Conservation (phyloP, 2,888 invertebrate genomes). For the Pristionchus exspectatus region DNA sequence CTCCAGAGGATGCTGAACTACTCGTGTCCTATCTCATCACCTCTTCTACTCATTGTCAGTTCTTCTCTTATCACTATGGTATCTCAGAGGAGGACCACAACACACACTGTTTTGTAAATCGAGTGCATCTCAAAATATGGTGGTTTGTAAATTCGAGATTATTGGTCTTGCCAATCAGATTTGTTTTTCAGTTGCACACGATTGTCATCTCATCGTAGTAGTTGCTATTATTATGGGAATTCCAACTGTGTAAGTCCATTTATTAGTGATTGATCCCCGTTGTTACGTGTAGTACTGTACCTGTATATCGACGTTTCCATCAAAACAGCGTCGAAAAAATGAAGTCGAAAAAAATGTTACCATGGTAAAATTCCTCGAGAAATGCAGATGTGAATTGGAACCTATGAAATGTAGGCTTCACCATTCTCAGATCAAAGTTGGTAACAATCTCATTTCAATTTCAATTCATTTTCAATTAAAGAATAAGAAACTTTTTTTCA, state of each 20-base stretch:
- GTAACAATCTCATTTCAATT: too few species aligned
- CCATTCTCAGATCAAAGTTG: too few species aligned
- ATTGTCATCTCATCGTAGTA: conserved; percentile 44
- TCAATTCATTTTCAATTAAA: too few species aligned
- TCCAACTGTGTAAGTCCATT: conserved; percentile 28
- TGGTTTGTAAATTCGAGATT: neutral
- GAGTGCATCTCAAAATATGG: neutral
- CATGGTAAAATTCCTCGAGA: too few species aligned
- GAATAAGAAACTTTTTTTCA: neutral
- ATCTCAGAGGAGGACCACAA: too few species aligned
- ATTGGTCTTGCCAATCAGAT: neutral
- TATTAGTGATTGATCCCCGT: too few species aligned
- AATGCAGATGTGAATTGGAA: too few species aligned
- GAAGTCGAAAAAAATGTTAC: too few species aligned
- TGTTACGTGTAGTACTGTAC: neutral
- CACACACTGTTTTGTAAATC: neutral
- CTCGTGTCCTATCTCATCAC: conserved; percentile 38
- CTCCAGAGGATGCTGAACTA: conserved; percentile 40
- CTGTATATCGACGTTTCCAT: neutral
- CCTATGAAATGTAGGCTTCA: too few species aligned
- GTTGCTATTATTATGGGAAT: conserved; percentile 11
- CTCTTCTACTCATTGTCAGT: conserved; percentile 31
- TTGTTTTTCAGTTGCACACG: conserved; percentile 17
- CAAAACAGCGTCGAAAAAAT: too few species aligned
- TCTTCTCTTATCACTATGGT: too few species aligned